Base-by-base conservation (phyloP, 64 coral and sea anemone species). In the Porites lutea region DNA sequence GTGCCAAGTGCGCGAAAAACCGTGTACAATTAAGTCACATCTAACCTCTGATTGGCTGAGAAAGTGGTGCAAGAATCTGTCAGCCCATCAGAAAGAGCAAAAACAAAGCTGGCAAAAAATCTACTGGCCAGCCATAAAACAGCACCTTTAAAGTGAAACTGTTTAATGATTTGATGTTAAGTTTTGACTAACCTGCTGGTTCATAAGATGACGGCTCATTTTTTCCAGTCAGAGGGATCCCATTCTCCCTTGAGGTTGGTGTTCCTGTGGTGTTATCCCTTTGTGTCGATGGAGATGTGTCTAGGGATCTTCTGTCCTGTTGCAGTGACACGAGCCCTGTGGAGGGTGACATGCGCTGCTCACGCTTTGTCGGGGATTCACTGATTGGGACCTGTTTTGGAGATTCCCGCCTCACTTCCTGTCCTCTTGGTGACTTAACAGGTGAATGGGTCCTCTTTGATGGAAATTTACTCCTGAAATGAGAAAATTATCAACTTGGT, bases 391-490 rank as follows among this genome's bases (percentile, higher is more conserved):
- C 64, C 74, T 91, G 92, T 49, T 92, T 93, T 12, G 95, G 88
- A 0, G 91, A 96, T 15, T 78, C 86, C 23, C 50, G 49, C 13
- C 66, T 88, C 45, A 59, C 65, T 75, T 79, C 49, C 72, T 71
- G 58, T 60, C 65, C 79, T 45, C 27, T 13, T 48, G 86, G 43
- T 7, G 68, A 88, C 13, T 74, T 60, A 3, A 72, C 14, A 16
- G 47, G 75, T 71, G 73, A 53, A 58, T 84, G 91, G 11, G 69
- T 55, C 50, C 57, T 92, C 62, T 86, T 81, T 19, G 16, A 23
- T 54, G 88, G 88, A 71, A 96, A 93, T 90, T 96, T 96, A 79
- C 90, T 94, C 77, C 95, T 96, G 21, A 67, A 21, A 89, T 62
- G 14, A 52, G 23, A 74, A 46, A 47, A 47, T 47, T 18, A 82